These are phyloP conservation scores for Synanthedon tipuliformis DNA, from an alignment of 2,888 invertebrate genomes.

Conservation along the genomic window DNA sequence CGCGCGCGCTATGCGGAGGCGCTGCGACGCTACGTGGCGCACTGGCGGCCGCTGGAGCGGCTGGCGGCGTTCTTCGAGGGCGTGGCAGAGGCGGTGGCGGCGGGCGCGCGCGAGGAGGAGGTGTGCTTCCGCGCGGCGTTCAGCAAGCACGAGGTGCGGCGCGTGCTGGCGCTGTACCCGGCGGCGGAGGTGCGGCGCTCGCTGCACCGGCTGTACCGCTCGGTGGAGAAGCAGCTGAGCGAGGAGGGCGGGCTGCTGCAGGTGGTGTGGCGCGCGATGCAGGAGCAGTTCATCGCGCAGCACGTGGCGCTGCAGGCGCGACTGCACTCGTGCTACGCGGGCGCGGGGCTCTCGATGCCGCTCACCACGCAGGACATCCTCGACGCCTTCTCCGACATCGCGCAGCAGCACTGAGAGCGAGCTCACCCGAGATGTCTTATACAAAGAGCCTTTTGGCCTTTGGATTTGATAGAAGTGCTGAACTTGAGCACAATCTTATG, in stretches of 20 bases:
- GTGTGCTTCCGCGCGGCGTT: slow-evolving; percentile 98
- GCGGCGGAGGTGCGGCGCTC: slow-evolving; percentile 90
- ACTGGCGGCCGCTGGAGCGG: slow-evolving; percentile 77
- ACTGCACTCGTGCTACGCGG: slow-evolving; percentile 96
- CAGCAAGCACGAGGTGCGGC: slow-evolving; percentile 95
- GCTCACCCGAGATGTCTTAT: not conserved
- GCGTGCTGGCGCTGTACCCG: slow-evolving; percentile 95
- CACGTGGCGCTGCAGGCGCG: slow-evolving; percentile 88
- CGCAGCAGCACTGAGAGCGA: slow-evolving; percentile 83
- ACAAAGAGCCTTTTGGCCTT: too few species aligned
- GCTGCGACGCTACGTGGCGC: slow-evolving; percentile 90
- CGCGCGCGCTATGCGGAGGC: slow-evolving; percentile 92
- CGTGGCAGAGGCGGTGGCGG: slow-evolving; percentile 91
- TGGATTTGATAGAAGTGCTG: too few species aligned
- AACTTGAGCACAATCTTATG: too few species aligned
- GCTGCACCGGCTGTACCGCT: slow-evolving; percentile 91
- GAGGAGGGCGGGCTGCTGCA: slow-evolving; percentile 93
- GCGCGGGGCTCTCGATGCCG: slow-evolving; percentile 92
- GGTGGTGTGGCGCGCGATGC: slow-evolving; percentile 99
- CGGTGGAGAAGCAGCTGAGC: slow-evolving; percentile 97
- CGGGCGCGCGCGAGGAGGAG: slow-evolving; percentile 96
- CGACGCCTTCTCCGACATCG: slow-evolving; percentile 97
- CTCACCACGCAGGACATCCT: slow-evolving; percentile 96
- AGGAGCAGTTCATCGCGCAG: slow-evolving; percentile 98
- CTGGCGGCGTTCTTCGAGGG: slow-evolving; percentile 95